Evolutionary conservation across 2,113 vertebrate genomes (phyloP).

Genomic region (Carollia perspicillata): DNA sequence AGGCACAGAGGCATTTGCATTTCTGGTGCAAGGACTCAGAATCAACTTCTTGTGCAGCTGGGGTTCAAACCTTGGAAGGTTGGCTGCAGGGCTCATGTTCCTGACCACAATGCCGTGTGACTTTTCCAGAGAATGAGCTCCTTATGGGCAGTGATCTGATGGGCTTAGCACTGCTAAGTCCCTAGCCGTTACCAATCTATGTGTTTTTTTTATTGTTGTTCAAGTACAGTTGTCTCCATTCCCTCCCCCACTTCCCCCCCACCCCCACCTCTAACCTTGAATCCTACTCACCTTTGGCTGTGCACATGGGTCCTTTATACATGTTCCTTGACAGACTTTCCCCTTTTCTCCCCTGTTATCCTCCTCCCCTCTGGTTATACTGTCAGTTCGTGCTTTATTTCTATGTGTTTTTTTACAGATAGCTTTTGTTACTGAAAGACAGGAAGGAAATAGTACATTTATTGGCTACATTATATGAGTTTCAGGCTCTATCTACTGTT

Average conservation of each 20-base stretch:
- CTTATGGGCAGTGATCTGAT: background rate
- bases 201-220: background rate
- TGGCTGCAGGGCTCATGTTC: background rate
- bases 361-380: too few relatives aligned
- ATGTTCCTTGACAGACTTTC: too few relatives aligned
- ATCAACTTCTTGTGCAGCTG: background rate
- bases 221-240: too few relatives aligned
- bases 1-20: background rate
- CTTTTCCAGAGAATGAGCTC: background rate
- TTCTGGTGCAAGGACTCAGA: background rate
- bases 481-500: background rate
- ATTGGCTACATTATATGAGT: background rate
- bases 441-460: background rate
- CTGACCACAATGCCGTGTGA: background rate
- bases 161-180: background rate
- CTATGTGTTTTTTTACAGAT: background rate
- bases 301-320: too few relatives aligned
- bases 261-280: too few relatives aligned
- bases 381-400: too few relatives aligned
- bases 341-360: too few relatives aligned
- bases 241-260: too few relatives aligned
- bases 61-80: background rate
- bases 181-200: background rate
- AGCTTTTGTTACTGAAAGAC: background rate
- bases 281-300: too few relatives aligned